Conservation (phyloP, 2,888 invertebrate species). For the Noctua comes region DNA sequence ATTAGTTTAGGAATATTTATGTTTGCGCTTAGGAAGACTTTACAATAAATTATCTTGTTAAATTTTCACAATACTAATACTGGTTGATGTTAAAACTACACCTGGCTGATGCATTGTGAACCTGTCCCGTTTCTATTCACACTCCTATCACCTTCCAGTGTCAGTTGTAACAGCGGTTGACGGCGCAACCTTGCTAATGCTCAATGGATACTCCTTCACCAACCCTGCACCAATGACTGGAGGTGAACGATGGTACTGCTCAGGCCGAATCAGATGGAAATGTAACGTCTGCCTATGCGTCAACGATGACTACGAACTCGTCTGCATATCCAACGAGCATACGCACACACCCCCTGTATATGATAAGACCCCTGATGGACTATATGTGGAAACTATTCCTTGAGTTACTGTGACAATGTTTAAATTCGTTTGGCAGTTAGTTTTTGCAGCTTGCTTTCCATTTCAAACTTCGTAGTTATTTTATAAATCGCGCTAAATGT, state of each 20-base stretch:
- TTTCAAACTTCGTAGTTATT: constrained; percentile 1
- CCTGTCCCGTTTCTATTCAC: constrained; percentile 48
- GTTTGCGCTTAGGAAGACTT: background rate
- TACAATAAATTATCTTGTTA: background rate
- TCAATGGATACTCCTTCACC: constrained; percentile 85
- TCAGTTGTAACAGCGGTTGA: constrained; percentile 85
- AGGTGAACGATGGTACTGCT: constrained; percentile 87
- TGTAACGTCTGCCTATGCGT: constrained; percentile 86
- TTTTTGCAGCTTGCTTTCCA: background rate
- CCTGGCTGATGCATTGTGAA: background rate
- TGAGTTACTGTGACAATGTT: constrained; percentile 19
- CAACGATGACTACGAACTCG: constrained; percentile 87
- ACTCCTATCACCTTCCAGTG: constrained; percentile 78
- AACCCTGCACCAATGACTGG: constrained; percentile 85
- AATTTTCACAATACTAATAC: background rate
- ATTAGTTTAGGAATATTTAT: too few species aligned
- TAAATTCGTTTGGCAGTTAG: constrained; percentile 9
- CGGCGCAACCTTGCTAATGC: constrained; percentile 86
- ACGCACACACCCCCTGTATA: constrained; percentile 83
- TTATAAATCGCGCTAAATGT: background rate
- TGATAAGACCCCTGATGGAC: constrained; percentile 80
- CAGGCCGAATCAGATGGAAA: constrained; percentile 81
- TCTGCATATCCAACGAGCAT: constrained; percentile 84
- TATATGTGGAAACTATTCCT: constrained; percentile 76
- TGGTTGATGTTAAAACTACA: background rate